phyloP scores from a whole-genome alignment of 2,113 vertebrate genomes.

The Silurus meridionalis region DNA sequence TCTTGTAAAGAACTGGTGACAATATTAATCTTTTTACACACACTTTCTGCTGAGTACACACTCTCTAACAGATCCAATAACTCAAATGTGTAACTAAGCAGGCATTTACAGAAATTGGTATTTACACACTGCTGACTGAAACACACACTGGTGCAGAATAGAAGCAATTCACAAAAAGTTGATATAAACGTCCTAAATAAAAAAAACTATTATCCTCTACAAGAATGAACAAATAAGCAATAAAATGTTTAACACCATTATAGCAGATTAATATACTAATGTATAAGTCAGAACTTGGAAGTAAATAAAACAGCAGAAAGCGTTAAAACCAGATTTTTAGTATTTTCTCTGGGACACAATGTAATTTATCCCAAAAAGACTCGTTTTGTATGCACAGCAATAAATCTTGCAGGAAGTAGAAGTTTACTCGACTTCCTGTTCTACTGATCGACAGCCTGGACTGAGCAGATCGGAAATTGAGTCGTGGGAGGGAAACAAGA shows the following conservation, averaged over 20 bases:
- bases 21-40: not conserved
- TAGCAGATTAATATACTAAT: not conserved
- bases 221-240: not conserved
- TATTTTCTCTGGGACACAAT: not conserved
- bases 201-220: not conserved
- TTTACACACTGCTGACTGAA: conserved; percentile 19
- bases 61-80: conserved; percentile 8
- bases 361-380: not conserved
- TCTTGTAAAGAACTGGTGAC: not conserved
- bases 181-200: not conserved
- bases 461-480: not conserved
- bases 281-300: not conserved
- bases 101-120: not conserved
- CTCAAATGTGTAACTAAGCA: not conserved
- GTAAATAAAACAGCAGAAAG: not conserved
- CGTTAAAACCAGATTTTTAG: not conserved
- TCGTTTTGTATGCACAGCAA: not conserved
- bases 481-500: conserved; percentile 15
- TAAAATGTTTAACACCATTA: not conserved
- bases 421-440: not conserved
- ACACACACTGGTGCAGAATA: not conserved
- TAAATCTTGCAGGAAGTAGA: not conserved
- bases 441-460: not conserved
- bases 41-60: conserved; percentile 14
- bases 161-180: not conserved